phyloP scores from a whole-genome alignment of 2,888 invertebrate species.

The Eremobia ochroleuca region DNA sequence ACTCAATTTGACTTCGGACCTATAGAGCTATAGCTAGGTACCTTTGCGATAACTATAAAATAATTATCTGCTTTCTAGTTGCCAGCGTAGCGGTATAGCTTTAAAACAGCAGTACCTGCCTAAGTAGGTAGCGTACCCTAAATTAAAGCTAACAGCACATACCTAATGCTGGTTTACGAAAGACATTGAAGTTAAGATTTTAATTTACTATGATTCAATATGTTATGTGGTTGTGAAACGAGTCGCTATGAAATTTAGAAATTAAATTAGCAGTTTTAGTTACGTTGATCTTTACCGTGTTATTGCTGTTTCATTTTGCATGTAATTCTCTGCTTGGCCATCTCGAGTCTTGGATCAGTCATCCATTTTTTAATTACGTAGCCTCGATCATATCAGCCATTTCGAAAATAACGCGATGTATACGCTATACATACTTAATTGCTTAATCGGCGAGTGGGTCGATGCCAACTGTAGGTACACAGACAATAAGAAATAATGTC shows the following conservation, averaged over 20 bases:
- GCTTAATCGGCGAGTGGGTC: constrained; percentile 72
- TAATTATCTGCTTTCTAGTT: not conserved
- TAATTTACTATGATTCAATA: constrained; percentile 66
- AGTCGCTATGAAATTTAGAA: constrained; percentile 34
- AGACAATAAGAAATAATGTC: constrained; percentile 70
- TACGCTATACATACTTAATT: constrained; percentile 55
- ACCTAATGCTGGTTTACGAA: constrained; percentile 53
- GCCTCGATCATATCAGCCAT: constrained; percentile 54
- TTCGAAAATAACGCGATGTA: constrained; percentile 37
- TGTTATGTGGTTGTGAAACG: constrained; percentile 54
- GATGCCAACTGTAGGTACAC: constrained; percentile 46
- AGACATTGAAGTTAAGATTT: constrained; percentile 46
- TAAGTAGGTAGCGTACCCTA: not conserved
- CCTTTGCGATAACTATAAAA: not conserved
- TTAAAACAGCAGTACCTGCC: not conserved
- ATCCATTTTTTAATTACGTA: constrained; percentile 50
- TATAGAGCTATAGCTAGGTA: not conserved
- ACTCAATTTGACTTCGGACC: not conserved
- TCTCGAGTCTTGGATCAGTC: constrained; percentile 20
- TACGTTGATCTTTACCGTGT: constrained; percentile 47
- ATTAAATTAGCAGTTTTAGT: constrained; percentile 57
- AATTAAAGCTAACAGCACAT: constrained; percentile 25
- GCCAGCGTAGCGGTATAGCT: not conserved
- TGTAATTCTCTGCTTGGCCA: constrained; percentile 28
- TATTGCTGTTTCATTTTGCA: constrained; percentile 44